Evolutionary conservation across 2,797 vertebrate species (phyloP), one percentile per base, ranked within the genome.

Genomic region (Somateria mollissima): DNA sequence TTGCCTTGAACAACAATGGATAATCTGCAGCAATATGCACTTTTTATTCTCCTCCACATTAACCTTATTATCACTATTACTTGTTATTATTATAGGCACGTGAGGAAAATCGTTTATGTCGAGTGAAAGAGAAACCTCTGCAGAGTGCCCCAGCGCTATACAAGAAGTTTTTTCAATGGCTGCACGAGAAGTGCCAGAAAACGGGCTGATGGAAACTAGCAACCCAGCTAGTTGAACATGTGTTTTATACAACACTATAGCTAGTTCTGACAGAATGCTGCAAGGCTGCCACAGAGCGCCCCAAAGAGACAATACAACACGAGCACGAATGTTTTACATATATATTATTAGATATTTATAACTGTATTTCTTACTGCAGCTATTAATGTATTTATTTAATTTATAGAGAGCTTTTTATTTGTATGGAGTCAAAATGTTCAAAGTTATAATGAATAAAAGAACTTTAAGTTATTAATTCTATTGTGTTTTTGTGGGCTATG

Each of bases 101-200:
- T 0, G 0, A 41, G 74, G 14, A 7, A 8, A 16, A 0, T 1
- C 0, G 3, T 4, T 8, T 11, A 65, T 96, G 95, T 10, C 12
- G 0, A 0, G 27, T 0, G 19, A 3, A 0, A 1, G 1, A 66
- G 1, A 0, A 19, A 51, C 0, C 0, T 8, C 45, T 0, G 1
- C 3, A 0, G 8, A 2, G 0, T 0, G 94, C 47, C 51, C 45
- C 2, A 20, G 5, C 0, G 0, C 0, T 0, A 58, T 95, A 93
- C 17, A 0, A 0, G 0, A 66, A 0, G 5, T 96, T 89, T 56
- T 95, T 97, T 2, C 0, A 60, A 25, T 53, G 39, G 2, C 43
- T 96, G 78, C 22, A 87, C 0, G 96, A 97, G 78, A 2, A 3
- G 2, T 92, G 93, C 90, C 54, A 10, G 13, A 7, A 37, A 22